Percentiles rank a stretch among this genome's conserved stretches.
phyloP scores from a whole-genome alignment of 1,140 invertebrate genomes.

The Macrobrachium rosenbergii region DNA sequence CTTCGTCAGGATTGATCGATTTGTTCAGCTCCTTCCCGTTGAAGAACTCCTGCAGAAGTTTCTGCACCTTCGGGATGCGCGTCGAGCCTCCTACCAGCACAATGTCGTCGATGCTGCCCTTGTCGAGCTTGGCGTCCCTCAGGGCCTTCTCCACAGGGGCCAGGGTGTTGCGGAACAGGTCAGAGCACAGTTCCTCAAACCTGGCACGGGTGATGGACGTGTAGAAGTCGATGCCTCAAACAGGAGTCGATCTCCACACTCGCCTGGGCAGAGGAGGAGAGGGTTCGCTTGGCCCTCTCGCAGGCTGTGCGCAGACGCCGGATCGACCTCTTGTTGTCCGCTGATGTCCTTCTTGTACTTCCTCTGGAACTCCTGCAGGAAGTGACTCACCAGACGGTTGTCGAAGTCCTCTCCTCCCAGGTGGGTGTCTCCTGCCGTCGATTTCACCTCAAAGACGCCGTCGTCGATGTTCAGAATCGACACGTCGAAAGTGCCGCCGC shows the following conservation, averaged over 20 bases:
- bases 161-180: conserved; percentile 67
- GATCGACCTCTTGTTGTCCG: conserved; percentile 13
- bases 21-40: conserved; percentile 62
- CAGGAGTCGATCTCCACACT: conserved; percentile 74
- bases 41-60: conserved; percentile 39
- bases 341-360: conserved; percentile 37
- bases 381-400: conserved; percentile 39
- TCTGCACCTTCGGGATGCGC: conserved; percentile 36
- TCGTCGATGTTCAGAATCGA: conserved; percentile 89
- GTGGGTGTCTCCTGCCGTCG: conserved; percentile 75
- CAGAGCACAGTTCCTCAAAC: conserved; percentile 33
- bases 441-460: conserved; percentile 81
- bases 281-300: conserved; percentile 34
- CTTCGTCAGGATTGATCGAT: conserved; percentile 71
- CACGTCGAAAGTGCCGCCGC: conserved; percentile 81
- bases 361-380: conserved; percentile 41
- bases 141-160: conserved; percentile 68
- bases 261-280: conserved; percentile 36
- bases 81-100: conserved; percentile 38
- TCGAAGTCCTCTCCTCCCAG: conserved; percentile 66
- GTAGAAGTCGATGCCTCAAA: conserved; percentile 76
- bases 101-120: conserved; percentile 31
- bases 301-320: conserved; percentile 39
- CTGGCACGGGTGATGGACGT: conserved; percentile 36
- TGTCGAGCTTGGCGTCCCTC: conserved; percentile 44